Percentiles rank a stretch among this genome's conserved stretches.
phyloP scores from a whole-genome alignment of 2,797 vertebrate species.

The Centroberyx gerrardi region DNA sequence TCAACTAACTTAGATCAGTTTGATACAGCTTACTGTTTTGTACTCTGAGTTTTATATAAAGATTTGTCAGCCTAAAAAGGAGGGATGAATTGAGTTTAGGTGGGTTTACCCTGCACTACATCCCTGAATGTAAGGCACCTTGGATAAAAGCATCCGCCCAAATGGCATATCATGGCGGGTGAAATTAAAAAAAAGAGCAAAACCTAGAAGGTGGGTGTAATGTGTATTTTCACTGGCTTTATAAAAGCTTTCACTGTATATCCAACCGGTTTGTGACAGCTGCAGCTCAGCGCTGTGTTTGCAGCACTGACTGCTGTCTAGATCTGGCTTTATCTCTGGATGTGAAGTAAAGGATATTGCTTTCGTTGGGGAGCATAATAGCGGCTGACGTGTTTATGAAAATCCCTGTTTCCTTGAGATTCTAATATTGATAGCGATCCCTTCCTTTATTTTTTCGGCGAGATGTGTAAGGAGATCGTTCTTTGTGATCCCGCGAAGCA shows the following conservation, averaged over 20 bases:
- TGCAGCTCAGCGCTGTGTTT: slow-evolving; percentile 3
- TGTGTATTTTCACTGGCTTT: neutral
- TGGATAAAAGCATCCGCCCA: neutral
- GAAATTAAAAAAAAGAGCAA: too few relatives aligned
- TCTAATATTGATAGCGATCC: neutral
- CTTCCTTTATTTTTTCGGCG: neutral
- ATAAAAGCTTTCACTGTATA: too few relatives aligned
- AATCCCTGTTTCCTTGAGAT: neutral
- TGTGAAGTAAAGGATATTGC: slow-evolving; percentile 43
- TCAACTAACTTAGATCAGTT: too few relatives aligned
- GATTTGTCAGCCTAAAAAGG: too few relatives aligned
- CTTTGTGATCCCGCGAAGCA: neutral
- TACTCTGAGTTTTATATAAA: too few relatives aligned
- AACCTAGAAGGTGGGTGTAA: too few relatives aligned
- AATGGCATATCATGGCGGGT: neutral
- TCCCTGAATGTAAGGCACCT: neutral
- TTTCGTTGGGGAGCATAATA: slow-evolving; percentile 4
- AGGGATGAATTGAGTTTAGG: too few relatives aligned
- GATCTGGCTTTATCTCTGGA: slow-evolving; percentile 28
- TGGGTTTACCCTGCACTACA: too few relatives aligned
- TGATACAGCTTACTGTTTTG: too few relatives aligned
- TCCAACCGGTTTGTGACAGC: neutral
- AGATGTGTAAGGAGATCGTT: neutral
- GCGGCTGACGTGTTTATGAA: slow-evolving; percentile 25
- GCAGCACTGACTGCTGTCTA: neutral